Evolutionary conservation across 2,113 vertebrate genomes (phyloP).

Genomic region (Beaufortia kweichowensis): DNA sequence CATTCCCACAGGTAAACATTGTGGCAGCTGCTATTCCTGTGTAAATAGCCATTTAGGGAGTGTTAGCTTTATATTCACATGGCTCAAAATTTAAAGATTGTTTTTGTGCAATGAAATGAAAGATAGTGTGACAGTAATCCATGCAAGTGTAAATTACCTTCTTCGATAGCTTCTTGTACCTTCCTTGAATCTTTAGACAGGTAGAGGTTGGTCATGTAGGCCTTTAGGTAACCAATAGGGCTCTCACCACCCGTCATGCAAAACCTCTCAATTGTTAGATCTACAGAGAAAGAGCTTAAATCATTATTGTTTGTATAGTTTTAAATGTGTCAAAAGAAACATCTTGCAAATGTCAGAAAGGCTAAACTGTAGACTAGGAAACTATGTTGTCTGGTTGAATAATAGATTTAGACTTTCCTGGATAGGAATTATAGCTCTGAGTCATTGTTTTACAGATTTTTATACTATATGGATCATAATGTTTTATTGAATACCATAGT

Average conservation of each 20-base stretch:
- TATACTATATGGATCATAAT: not conserved
- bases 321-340: not conserved
- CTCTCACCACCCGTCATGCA: constrained; percentile 95
- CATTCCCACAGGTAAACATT: constrained; percentile 86
- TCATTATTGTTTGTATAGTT: not conserved
- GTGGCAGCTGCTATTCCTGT: constrained; percentile 91
- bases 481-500: constrained; percentile 80
- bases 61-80: not conserved
- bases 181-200: constrained; percentile 87
- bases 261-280: constrained; percentile 89
- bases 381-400: not conserved
- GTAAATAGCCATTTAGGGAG: not conserved
- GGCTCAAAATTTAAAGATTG: not conserved
- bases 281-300: constrained; percentile 62
- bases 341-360: too few species aligned
- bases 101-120: not conserved
- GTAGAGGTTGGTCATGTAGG: constrained; percentile 94
- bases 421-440: not conserved
- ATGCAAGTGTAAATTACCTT: constrained; percentile 71
- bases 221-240: constrained; percentile 91
- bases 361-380: not conserved
- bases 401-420: not conserved
- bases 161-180: constrained; percentile 88
- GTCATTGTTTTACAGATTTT: not conserved
- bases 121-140: not conserved